Base-by-base conservation (phyloP, 2,113 vertebrate genomes). In the Alosa alosa region DNA sequence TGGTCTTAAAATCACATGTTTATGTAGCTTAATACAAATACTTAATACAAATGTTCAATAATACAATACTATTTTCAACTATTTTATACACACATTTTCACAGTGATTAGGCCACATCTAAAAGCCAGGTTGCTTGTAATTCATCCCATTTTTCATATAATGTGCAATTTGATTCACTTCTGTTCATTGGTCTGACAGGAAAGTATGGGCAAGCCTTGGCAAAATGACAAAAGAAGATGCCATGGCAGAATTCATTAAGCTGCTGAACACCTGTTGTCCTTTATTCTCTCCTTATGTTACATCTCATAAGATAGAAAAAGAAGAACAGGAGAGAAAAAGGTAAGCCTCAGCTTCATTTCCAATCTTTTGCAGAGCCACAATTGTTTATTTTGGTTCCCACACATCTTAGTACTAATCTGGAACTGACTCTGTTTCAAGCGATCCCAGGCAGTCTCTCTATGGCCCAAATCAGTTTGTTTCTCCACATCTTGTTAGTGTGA, bases 271-370 rank as follows among this genome's bases (percentile, higher is more conserved):
- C 87, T 99, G 98, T 90, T 99, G 98, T 89, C 96, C 94, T 91
- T 96, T 97, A 72, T 99, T 99, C 89, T 97, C 97, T 57, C 96
- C 98, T 0, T 99, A 98, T 11, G 94, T 99, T 89, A 96, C 95
- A 1, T 99, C 98, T 64, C 98, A 99, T 94, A 97, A 97, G 92
- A 99, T 99, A 84, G 97, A 99, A 91, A 97, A 95, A 89, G 97
- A 99, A 89, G 98, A 99, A 82, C 97, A 98, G 88, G 98, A 99
- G 88, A 97, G 97, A 84, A 98, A 95, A 95, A 96, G 97, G 98
- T 99, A 93, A 94, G 44, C 81, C 52, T 5, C 82, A 55, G 18
- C n/a, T 36, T 55, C 0, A 31, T 83, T 60, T 22, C 18, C 18
- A 5, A 22, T 60, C 4, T 22, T 60, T 22, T 49, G 22, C 22